phyloP scores from a whole-genome alignment of 53 echinoderm and acorn worm genomes.

The Antedon mediterranea region DNA sequence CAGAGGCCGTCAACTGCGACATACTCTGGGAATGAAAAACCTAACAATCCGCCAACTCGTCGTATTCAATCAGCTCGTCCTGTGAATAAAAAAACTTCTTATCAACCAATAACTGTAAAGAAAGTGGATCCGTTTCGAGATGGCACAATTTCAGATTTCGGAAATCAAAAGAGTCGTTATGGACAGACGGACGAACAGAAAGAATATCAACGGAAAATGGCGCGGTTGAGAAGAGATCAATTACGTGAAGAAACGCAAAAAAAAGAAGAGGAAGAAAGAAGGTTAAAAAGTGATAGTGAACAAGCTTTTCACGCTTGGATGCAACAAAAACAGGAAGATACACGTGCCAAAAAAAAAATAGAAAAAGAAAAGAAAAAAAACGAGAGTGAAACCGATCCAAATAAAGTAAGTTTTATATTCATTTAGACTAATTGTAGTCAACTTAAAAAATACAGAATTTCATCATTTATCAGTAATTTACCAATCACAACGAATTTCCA shows the following conservation, averaged over 20 bases:
- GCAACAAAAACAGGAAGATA: conserved; percentile 48
- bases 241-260: conserved; percentile 32
- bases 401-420: conserved; percentile 3
- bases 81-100: conserved; percentile 12
- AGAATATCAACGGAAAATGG: conserved; percentile 46
- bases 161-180: conserved; percentile 42
- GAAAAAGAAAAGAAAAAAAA: conserved; percentile 36
- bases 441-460: too few relatives aligned
- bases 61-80: conserved; percentile 57
- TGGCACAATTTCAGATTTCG: conserved; percentile 21
- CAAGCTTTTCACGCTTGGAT: conserved; percentile 79
- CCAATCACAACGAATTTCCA: too few relatives aligned
- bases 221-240: conserved; percentile 34
- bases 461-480: too few relatives aligned
- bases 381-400: conserved; percentile 4
- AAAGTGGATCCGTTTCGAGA: neutral
- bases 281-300: conserved; percentile 45
- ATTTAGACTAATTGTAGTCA: too few relatives aligned
- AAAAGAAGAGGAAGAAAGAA: conserved; percentile 51
- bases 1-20: conserved; percentile 60
- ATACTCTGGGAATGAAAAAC: conserved; percentile 3
- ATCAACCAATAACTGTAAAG: neutral
- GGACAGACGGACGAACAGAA: conserved; percentile 83
- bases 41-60: conserved; percentile 17
- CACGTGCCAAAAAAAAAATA: conserved; percentile 23